These are phyloP conservation scores for Argyra leucocephala DNA, from an alignment of 2,888 invertebrate genomes.

Conservation along the genomic window DNA sequence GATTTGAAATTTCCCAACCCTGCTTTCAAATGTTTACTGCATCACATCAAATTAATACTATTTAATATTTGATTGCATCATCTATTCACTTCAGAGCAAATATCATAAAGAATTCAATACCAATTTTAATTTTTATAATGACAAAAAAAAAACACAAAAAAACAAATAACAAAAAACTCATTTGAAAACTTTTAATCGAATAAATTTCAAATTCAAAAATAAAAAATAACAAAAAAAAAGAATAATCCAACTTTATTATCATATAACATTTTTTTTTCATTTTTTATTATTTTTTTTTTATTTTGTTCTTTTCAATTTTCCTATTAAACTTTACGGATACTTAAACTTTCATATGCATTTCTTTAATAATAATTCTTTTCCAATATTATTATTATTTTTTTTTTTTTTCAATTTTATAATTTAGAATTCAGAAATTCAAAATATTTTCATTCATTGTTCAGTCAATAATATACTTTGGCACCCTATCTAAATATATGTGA, in stretches of 20 bases:
- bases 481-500: too few relatives aligned
- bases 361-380: too few relatives aligned
- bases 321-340: neutral
- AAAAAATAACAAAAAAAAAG: too few relatives aligned
- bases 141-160: neutral
- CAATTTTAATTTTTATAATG: too few relatives aligned
- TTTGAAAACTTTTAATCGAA: slow-evolving; percentile 6
- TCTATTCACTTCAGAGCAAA: neutral
- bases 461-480: too few relatives aligned
- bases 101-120: too few relatives aligned
- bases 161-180: neutral
- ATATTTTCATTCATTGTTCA: too few relatives aligned
- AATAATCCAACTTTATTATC: neutral
- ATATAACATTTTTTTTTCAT: neutral
- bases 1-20: too few relatives aligned
- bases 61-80: slow-evolving; percentile 1
- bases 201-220: neutral
- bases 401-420: too few relatives aligned
- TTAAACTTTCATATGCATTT: neutral
- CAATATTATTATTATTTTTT: too few relatives aligned
- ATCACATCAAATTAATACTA: neutral
- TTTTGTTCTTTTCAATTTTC: neutral
- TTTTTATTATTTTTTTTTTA: neutral
- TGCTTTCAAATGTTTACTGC: too few relatives aligned
- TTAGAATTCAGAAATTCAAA: too few relatives aligned